phyloP scores from a whole-genome alignment of 2,113 vertebrate genomes.

The Circaetus gallicus region DNA sequence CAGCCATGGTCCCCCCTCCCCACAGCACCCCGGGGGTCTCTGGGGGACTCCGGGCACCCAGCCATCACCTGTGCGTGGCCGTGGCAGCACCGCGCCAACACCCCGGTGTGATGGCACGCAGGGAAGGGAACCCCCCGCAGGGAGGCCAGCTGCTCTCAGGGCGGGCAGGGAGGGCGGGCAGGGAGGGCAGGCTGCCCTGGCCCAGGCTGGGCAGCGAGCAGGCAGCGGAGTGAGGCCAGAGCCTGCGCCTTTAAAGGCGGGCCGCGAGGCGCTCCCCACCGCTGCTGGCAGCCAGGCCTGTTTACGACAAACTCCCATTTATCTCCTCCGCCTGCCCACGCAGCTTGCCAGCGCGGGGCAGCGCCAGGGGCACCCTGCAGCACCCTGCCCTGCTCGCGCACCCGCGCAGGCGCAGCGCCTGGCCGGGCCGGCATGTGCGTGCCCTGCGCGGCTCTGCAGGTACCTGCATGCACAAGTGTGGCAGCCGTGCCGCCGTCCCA shows the following conservation, averaged over 20 bases:
- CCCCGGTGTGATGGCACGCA: rapidly evolving
- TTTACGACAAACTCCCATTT: conserved; percentile 43
- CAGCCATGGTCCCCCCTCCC: not conserved
- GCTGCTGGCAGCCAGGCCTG: conserved; percentile 40
- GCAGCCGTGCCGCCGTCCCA: too few species aligned
- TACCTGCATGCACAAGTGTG: not conserved
- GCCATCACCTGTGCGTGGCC: rapidly evolving
- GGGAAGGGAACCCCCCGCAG: rapidly evolving
- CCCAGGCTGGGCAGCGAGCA: not conserved
- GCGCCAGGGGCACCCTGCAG: not conserved
- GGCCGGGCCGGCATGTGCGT: not conserved
- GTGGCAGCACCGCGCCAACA: not conserved
- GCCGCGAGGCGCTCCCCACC: not conserved
- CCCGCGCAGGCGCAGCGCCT: not conserved
- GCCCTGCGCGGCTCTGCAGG: not conserved
- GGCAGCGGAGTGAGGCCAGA: not conserved
- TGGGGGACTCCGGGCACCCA: not conserved
- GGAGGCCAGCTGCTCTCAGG: not conserved
- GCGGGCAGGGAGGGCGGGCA: not conserved
- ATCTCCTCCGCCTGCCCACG: conserved; percentile 22
- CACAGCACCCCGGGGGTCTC: rapidly evolving
- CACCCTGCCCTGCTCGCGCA: not conserved
- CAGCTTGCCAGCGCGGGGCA: conserved; percentile 27
- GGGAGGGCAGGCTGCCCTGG: not conserved
- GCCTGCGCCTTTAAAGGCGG: conserved; percentile 29